phyloP scores from a whole-genome alignment of 2,113 vertebrate species.

The Hiodon alosoides region DNA sequence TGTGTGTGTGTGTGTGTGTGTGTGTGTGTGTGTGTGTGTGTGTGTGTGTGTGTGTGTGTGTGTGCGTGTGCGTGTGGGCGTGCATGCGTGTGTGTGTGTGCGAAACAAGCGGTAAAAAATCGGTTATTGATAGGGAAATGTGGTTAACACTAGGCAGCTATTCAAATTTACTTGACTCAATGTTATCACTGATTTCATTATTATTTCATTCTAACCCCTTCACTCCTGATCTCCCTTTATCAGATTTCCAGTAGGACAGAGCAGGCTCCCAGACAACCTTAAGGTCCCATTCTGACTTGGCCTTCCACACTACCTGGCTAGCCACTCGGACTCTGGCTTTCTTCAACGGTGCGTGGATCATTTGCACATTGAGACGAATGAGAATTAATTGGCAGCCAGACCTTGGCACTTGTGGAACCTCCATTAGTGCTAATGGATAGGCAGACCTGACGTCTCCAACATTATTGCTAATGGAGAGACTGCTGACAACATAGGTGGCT shows the following conservation, averaged over 20 bases:
- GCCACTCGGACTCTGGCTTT: constrained; percentile 17
- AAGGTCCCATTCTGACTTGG: constrained; percentile 2
- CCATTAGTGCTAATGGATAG: constrained; percentile 47
- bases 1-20: no score
- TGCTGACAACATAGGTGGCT: constrained; percentile 48
- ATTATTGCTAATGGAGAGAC: constrained; percentile 47
- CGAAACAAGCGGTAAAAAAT: constrained; percentile 16
- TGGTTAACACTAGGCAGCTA: constrained; percentile 4
- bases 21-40: no score
- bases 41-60: no score
- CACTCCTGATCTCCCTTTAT: no score
- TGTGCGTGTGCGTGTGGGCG: no score
- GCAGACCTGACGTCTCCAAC: constrained; percentile 46
- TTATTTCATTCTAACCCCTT: constrained; percentile 2
- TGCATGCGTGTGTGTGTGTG: background rate
- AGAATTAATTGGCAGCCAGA: constrained; percentile 25
- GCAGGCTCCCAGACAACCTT: constrained; percentile 1
- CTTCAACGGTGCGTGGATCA: constrained; percentile 36
- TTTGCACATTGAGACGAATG: constrained; percentile 32
- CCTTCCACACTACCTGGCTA: constrained; percentile 18
- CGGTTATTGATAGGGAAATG: background rate
- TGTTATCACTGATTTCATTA: constrained; percentile 4
- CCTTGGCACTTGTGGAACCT: constrained; percentile 31
- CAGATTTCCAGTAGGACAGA: background rate
- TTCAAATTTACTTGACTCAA: background rate